Evolutionary conservation across 2,888 invertebrate genomes (phyloP), one percentile per base, ranked within the genome.

Genomic region (Norana najaformis): DNA sequence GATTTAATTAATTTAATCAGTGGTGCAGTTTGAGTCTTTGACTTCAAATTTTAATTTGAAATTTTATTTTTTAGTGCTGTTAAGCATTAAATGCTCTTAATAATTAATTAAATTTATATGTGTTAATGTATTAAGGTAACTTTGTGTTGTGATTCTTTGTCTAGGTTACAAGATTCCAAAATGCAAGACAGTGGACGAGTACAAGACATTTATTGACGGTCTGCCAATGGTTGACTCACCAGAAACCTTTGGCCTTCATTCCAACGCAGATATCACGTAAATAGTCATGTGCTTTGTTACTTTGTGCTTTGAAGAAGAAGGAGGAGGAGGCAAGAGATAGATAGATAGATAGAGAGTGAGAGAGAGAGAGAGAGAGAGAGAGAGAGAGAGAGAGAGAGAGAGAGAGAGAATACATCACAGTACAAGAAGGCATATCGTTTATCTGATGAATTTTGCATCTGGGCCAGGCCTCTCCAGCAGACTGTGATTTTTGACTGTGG

Each of bases 231-330:
- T 93, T 37, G 99, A 99, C 94, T 97, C 97, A 1, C 99, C 99
- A 0, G 98, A 98, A 96, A 98, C 98, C 18, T 98, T 98, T 95
- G 99, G 99, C n/a, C 96, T 99, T 89, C 98, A 99, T 95, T 96
- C 97, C 16, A 99, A 99, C 95, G 98, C 99, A 89, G 98, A 99
- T 94, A 98, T 99, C 92, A 98, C 98, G 93, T 98, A 94, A 95
- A 95, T 93, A 20, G n/a, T n/a, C 30, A 69, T n/a, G 16, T 69
- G 30, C 69, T 69, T n/a, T n/a, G 69, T 69, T n/a, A 69, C n/a
- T 69, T 30, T 69, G 30, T 5, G n/a, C 30, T 69, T 69, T 69
- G 13, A 69, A n/a, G n/a, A n/a, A n/a, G 30, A 69, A n/a, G 69
- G 13, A 41, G 41, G 41, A n/a, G n/a, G n/a, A n/a, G n/a, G n/a